These are phyloP conservation scores for Scaptomyza reducta DNA, from an alignment of 2,888 invertebrate species.

Conservation along the genomic window DNA sequence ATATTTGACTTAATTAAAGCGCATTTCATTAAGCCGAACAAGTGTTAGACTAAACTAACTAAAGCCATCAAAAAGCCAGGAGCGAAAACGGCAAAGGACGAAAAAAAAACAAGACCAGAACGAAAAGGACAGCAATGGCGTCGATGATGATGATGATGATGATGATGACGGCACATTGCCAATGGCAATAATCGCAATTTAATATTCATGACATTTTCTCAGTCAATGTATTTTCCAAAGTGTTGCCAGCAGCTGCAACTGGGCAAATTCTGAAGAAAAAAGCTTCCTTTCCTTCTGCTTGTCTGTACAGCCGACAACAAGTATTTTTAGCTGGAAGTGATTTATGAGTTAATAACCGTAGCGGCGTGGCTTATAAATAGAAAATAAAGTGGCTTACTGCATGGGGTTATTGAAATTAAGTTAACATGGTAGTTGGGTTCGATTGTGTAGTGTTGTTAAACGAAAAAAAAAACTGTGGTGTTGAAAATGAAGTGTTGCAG, in stretches of 20 bases:
- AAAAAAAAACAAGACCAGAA: constrained; percentile 5
- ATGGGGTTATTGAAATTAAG: not conserved
- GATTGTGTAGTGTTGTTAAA: not conserved
- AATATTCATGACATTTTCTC: constrained; percentile 74
- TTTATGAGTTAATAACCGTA: constrained; percentile 19
- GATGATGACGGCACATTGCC: constrained; percentile 57
- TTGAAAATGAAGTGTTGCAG: not conserved
- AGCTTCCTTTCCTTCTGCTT: not conserved
- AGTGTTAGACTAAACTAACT: constrained; percentile 20
- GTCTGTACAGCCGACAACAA: constrained; percentile 49
- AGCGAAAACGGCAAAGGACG: not conserved
- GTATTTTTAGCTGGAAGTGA: constrained; percentile 20
- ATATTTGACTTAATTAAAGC: constrained; percentile 70
- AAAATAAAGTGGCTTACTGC: not conserved
- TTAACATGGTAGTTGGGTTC: not conserved
- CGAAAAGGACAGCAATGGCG: not conserved
- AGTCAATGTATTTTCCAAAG: constrained; percentile 73
- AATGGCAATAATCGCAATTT: constrained; percentile 78
- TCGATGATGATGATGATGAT: not conserved
- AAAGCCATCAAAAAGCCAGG: constrained; percentile 8
- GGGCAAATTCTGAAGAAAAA: constrained; percentile 27
- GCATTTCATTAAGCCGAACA: constrained; percentile 63
- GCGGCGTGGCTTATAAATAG: not conserved
- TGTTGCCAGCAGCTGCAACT: constrained; percentile 52
- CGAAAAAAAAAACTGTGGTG: not conserved